Base-by-base conservation (phyloP, 1,140 invertebrate species). In the Zaprionus vittiger region DNA sequence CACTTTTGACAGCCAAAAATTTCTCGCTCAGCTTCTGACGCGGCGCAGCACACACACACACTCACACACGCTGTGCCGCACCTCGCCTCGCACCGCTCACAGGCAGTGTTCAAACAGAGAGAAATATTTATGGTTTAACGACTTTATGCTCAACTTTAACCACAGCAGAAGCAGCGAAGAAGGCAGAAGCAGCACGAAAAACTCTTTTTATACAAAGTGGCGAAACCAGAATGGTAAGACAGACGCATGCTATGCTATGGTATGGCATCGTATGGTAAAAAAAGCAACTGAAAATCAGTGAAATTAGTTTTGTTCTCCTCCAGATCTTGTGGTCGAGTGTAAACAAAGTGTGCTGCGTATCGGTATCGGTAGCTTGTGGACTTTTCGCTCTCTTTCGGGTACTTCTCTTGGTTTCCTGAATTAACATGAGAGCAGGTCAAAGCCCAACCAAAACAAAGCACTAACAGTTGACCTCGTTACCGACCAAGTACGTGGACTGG, bases 1-100 rank as follows among this genome's bases (percentile, higher is more conserved):
- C 85, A 90, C 85, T 90, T 90, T 90, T 90, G 85, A 80, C 85
- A 90, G 85, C 77, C 81, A 77, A 87, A 87, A 87, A 87, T 87
- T 87, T 87, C 84, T 87, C 84, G 84, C 72, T 87, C 78, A 89
- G 77, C 84, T 87, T 87, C 85, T 87, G 83, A 87, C 62, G 68
- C 66, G 56, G 47, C 66, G 41, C 64, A 22, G 31, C 41, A 55
- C 41, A 5, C 44, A 34, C 47, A 70, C 73, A 63, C 59, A 62
- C 31, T 24, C 31, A 49, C 22, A 63, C 57, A 54, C 4, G 4
- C 60, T 17, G 7, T 41, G n/a, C n/a, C 41, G 41, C 41, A 47
- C n/a, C 41, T 17, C 41, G 41, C 31, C 31, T 47, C 41, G 41
- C 41, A 47, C 41, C n/a, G n/a, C 38, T 44, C 59, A 41, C 31